A percentile compares a stretch with the other conserved stretches of the same genome.
These are phyloP conservation scores for Aphidius colemani DNA, from an alignment of 2,888 invertebrate genomes.

Conservation along the genomic window DNA sequence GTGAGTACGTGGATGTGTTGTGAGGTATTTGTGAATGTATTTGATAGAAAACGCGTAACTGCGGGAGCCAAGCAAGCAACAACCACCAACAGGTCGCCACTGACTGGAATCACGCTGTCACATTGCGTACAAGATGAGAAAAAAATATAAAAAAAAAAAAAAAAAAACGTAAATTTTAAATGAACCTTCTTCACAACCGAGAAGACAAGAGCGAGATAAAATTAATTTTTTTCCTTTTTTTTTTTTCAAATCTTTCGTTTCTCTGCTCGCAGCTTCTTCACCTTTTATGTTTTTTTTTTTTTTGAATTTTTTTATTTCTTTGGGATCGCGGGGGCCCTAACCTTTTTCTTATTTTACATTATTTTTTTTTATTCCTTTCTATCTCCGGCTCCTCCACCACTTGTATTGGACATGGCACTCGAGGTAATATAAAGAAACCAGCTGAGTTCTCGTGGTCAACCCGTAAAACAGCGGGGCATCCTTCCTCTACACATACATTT, in stretches of 20 bases:
- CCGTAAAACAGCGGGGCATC: slow-evolving; percentile 35
- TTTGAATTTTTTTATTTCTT: slow-evolving; percentile 7
- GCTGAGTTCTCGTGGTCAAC: slow-evolving; percentile 33
- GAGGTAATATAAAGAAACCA: slow-evolving; percentile 10
- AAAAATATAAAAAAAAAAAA: slow-evolving; percentile 8
- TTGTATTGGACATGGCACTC: slow-evolving; percentile 22
- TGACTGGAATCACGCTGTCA: slow-evolving; percentile 48
- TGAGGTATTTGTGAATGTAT: slow-evolving; percentile 15
- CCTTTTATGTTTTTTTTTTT: slow-evolving; percentile 15
- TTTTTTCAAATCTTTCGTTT: slow-evolving; percentile 21
- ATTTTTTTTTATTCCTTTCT: slow-evolving; percentile 22
- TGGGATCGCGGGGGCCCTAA: background rate
- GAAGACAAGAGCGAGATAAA: too few relatives aligned
- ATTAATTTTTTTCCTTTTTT: slow-evolving; percentile 15
- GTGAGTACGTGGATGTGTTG: slow-evolving; percentile 3
- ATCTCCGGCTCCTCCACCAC: slow-evolving; percentile 7
- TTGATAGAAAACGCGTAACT: slow-evolving; percentile 43
- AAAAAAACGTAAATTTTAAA: too few relatives aligned
- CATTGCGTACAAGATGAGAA: slow-evolving; percentile 29
- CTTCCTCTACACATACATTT: slow-evolving; percentile 8
- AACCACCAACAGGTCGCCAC: slow-evolving; percentile 49
- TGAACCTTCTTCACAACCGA: too few relatives aligned
- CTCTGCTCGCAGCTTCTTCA: slow-evolving; percentile 27
- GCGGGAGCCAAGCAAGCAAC: slow-evolving; percentile 45
- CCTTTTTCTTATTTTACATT: slow-evolving; percentile 21